These are phyloP conservation scores for Cephus rjabovi DNA, from an alignment of 2,888 invertebrate genomes.

Conservation along the genomic window DNA sequence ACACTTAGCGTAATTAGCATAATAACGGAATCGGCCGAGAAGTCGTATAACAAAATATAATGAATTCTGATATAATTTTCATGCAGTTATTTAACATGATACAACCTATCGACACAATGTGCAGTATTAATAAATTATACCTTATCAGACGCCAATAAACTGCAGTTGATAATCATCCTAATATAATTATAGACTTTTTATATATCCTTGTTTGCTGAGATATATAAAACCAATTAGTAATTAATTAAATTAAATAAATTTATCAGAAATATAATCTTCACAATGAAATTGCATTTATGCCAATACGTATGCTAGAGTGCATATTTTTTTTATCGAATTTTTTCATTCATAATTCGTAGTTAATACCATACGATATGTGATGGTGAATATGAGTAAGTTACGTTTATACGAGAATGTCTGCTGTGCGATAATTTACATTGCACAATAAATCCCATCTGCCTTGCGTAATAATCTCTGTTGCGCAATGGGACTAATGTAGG, in stretches of 20 bases:
- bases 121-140: too few relatives aligned
- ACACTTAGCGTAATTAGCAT: background rate
- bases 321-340: too few relatives aligned
- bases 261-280: too few relatives aligned
- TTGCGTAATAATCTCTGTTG: background rate
- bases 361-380: background rate
- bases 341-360: background rate
- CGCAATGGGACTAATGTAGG: background rate
- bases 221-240: background rate
- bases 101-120: too few relatives aligned
- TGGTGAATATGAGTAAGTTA: background rate
- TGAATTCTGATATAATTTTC: background rate
- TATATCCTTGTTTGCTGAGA: too few relatives aligned
- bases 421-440: background rate
- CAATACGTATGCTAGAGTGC: too few relatives aligned
- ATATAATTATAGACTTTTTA: too few relatives aligned
- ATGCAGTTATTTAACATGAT: background rate
- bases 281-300: too few relatives aligned
- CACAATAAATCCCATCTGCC: background rate
- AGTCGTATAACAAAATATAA: background rate
- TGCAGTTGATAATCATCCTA: too few relatives aligned
- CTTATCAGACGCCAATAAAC: too few relatives aligned
- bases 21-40: background rate
- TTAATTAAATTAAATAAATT: too few relatives aligned
- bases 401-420: background rate